phyloP scores from a whole-genome alignment of 2,797 vertebrate species.

The Brachymystax lenok region DNA sequence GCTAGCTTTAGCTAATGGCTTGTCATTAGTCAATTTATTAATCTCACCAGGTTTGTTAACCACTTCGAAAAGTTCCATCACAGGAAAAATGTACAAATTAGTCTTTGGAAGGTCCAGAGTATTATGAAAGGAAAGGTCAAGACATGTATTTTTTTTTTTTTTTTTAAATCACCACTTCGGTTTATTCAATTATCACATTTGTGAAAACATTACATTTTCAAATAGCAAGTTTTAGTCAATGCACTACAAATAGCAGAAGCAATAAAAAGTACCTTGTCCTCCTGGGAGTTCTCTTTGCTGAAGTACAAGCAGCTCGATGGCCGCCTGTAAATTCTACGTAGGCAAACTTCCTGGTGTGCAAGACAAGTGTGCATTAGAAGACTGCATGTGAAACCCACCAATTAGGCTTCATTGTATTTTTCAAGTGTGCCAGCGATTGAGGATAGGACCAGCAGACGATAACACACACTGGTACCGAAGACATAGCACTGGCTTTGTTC shows the following conservation, averaged over 20 bases:
- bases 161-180: slow-evolving; percentile 58
- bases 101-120: no score
- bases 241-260: slow-evolving; percentile 57
- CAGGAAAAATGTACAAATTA: no score
- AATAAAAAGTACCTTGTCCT: slow-evolving; percentile 75
- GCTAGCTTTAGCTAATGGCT: no score
- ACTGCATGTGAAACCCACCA: neutral
- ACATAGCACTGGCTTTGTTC: slow-evolving; percentile 70
- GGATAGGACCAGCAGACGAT: slow-evolving; percentile 26
- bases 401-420: no score
- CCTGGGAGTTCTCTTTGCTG: slow-evolving; percentile 80
- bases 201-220: slow-evolving; percentile 61
- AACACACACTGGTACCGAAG: slow-evolving; percentile 73
- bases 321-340: slow-evolving; percentile 94
- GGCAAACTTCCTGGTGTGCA: slow-evolving; percentile 84
- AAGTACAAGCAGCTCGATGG: slow-evolving; percentile 78
- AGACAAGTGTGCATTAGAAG: neutral
- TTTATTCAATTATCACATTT: slow-evolving; percentile 61
- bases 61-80: no score
- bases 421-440: slow-evolving; percentile 20
- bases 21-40: no score
- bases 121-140: neutral
- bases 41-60: no score
- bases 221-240: slow-evolving; percentile 63
- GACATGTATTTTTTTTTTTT: no score